A percentile compares a stretch with the other conserved stretches of the same genome.
These are phyloP conservation scores for Epirrhoe tristata DNA, from an alignment of 2,888 invertebrate genomes.

Conservation along the genomic window DNA sequence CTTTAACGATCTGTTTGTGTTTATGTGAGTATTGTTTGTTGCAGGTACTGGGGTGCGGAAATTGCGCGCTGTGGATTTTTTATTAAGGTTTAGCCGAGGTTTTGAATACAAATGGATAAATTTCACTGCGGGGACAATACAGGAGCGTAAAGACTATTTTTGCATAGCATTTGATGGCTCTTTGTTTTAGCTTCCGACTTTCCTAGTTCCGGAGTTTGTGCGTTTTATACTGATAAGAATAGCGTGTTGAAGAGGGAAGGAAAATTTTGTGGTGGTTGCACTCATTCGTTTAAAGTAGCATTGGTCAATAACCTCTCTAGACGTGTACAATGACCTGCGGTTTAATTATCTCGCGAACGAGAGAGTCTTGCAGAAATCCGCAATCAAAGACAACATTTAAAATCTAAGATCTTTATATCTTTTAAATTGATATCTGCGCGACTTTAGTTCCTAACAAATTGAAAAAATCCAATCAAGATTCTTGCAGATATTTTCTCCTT, in stretches of 20 bases:
- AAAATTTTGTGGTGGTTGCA: neutral
- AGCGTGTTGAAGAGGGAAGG: neutral
- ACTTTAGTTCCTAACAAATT: slow-evolving; percentile 8
- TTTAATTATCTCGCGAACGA: neutral
- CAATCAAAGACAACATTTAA: neutral
- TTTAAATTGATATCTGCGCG: neutral
- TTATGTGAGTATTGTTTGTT: slow-evolving; percentile 68
- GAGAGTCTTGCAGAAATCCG: neutral
- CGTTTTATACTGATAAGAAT: slow-evolving; percentile 10
- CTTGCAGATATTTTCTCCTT: slow-evolving; percentile 17
- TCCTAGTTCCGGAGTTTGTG: slow-evolving; percentile 27
- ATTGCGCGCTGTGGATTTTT: slow-evolving; percentile 45
- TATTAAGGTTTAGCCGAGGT: slow-evolving; percentile 41
- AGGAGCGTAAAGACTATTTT: slow-evolving; percentile 32
- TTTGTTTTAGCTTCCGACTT: slow-evolving; percentile 31
- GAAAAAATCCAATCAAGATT: slow-evolving; percentile 18
- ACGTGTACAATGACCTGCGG: neutral
- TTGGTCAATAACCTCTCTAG: neutral
- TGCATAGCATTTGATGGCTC: slow-evolving; percentile 31
- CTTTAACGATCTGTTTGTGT: slow-evolving; percentile 58
- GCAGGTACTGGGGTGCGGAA: slow-evolving; percentile 66
- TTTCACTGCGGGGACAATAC: slow-evolving; percentile 37
- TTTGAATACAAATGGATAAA: slow-evolving; percentile 48
- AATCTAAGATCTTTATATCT: neutral
- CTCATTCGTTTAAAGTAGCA: neutral